Evolutionary conservation across 2,113 vertebrate species (phyloP), one percentile per base, ranked within the genome.

Genomic region (Nothocercus julius): DNA sequence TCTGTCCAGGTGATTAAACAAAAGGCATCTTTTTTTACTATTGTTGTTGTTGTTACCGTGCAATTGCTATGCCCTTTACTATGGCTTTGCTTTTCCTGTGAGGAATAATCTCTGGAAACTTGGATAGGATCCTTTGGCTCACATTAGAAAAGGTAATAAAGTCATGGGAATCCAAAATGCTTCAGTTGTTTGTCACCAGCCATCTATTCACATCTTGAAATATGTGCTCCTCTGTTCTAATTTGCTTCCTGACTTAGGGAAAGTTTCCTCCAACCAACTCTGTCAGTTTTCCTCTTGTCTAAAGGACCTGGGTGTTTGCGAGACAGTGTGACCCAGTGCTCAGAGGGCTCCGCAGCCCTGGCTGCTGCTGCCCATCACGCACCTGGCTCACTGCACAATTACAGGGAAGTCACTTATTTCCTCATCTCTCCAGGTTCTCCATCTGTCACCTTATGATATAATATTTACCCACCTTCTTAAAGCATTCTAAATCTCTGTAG

Each of bases 111-210:
- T 95, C 79, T 96, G 96, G 97, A 97, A 96, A 96, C 92, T 90
- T 97, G 94, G 96, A 89, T 85, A 77, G 61, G 85, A 96, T 82
- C 66, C 85, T 89, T 70, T 87, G 92, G 94, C 95, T 93, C 64
- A 38, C 56, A 66, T 32, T 79, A 85, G 89, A 87, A 92, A 97
- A 97, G 94, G 91, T 93, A 96, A 96, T 97, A 97, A 97, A 97
- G 94, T 82, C 80, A 79, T 70, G 67, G 80, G 92, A 95, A 96
- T 62, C 68, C 85, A 93, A 91, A 93, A 72, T 51, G 69, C 61
- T 94, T 93, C 85, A 14, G 72, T 74, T 92, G 79, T 96, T 95
- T 92, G 72, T 96, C 90, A 96, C 53, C 58, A 91, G 88, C 54
- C 44, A 63, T 77, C 70, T 96, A 92, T 96, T 95, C 69, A 82